A percentile compares a stretch with the other conserved stretches of the same genome.
Evolutionary conservation across 2,113 vertebrate genomes (phyloP).

Genomic region (Menura novaehollandiae): DNA sequence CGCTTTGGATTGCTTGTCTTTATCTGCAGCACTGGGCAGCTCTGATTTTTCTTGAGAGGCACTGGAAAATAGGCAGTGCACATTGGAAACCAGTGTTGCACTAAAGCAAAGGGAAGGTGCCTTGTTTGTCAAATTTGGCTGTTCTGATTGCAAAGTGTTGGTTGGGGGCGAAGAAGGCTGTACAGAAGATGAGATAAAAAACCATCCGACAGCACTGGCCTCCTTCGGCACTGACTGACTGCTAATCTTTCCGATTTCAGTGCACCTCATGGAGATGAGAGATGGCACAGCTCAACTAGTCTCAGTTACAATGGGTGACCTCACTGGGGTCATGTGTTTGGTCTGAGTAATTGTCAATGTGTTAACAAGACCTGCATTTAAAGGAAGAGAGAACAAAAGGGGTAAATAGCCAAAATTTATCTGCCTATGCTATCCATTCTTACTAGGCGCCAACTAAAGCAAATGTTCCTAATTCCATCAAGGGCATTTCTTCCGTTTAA

Average conservation of each 20-base stretch:
- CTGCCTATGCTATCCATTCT: background rate
- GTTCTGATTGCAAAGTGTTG: background rate
- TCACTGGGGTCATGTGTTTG: background rate
- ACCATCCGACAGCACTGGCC: background rate
- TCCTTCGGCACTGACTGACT: background rate
- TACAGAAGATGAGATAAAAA: background rate
- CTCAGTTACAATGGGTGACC: background rate
- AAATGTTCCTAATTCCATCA: conserved; percentile 58
- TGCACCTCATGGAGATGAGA: conserved; percentile 14
- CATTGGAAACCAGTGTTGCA: background rate
- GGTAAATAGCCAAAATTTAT: background rate
- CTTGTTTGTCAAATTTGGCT: background rate
- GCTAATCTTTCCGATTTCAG: conserved; percentile 19
- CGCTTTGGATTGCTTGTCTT: background rate
- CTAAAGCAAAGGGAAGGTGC: background rate
- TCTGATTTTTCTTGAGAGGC: background rate
- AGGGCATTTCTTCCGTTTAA: conserved; percentile 73
- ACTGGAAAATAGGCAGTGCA: background rate
- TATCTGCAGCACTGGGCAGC: background rate
- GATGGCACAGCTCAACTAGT: background rate
- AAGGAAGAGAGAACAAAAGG: background rate
- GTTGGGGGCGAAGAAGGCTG: fast-evolving
- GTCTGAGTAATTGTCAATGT: background rate
- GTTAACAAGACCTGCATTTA: background rate
- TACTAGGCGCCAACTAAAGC: background rate